Base-by-base conservation (phyloP, 1,140 invertebrate species). In the Rhyzopertha dominica region DNA sequence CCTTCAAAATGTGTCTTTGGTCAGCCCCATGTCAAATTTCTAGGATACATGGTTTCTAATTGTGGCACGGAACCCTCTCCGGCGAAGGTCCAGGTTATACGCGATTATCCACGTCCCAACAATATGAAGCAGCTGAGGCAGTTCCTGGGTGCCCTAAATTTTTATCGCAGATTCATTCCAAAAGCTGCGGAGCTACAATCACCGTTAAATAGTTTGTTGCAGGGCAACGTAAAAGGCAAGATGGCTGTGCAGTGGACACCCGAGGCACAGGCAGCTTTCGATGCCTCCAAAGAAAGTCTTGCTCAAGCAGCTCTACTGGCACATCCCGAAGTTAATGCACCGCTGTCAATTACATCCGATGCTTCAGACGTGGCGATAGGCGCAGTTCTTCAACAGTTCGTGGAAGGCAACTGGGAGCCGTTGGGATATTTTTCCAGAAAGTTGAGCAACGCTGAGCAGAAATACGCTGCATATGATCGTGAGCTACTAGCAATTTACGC, bases 11-110 rank as follows among this genome's bases (percentile, higher is more conserved):
- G 37, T 61, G 65, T n/a, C 58, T 67, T 42, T 69, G 63, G 63
- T 67, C 69, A 35, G 54, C 65, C 18, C 58, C 53, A 67, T 75
- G 74, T 10, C 7, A 5, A 47, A 43, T 66, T 57, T 43, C 40
- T 63, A 5, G 63, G 60, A n/a, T 53, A 50, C 35, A 44, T 58
- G 4, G 25, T 64, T 10, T 38, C 41, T 5, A 14, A 20, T 5
- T 25, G 51, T 0, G 70, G 68, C 5, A 31, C 50, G 9, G 30
- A 31, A 37, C 43, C 44, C 2, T 22, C 28, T n/a, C 40, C 36
- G 22, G 38, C 34, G 9, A 44, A 46, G 12, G 41, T 51, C 16
- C 36, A 50, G n/a, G 53, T 47, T 4, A 43, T 66, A 0, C 38
- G 49, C 7, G 31, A 46, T 12, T 37, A 47, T 8, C 24, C 44